phyloP scores from a whole-genome alignment of 2,888 invertebrate species.

The Pyralis farinalis region DNA sequence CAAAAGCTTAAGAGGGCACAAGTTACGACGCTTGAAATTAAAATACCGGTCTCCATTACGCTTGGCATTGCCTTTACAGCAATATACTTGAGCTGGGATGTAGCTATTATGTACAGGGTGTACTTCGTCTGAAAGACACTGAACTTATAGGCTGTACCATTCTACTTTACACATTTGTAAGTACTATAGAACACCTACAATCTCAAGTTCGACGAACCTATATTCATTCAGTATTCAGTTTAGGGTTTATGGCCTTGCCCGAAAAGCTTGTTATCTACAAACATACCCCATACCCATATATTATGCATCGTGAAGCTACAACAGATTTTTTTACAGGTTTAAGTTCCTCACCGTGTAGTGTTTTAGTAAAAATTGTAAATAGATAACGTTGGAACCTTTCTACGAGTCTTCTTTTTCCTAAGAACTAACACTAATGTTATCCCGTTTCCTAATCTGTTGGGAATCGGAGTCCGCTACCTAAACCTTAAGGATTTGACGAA shows the following conservation, averaged over 20 bases:
- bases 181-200: conserved; percentile 2
- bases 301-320: conserved; percentile 1
- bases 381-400: too few relatives aligned
- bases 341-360: neutral
- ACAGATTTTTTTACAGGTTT: conserved; percentile 3
- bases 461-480: too few relatives aligned
- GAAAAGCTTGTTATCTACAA: conserved; percentile 6
- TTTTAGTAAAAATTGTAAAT: neutral
- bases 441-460: too few relatives aligned
- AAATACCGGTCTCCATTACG: neutral
- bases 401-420: too few relatives aligned
- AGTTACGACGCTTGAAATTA: neutral
- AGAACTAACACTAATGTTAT: too few relatives aligned
- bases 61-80: neutral
- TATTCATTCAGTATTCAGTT: conserved; percentile 6
- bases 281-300: conserved; percentile 4
- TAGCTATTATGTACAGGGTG: neutral
- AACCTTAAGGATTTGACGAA: too few relatives aligned
- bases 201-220: neutral
- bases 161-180: neutral
- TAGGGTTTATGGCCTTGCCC: conserved; percentile 3
- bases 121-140: neutral
- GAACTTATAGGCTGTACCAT: neutral
- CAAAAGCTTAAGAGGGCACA: neutral
- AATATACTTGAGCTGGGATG: neutral